Evolutionary conservation across 2,888 invertebrate genomes (phyloP).

Genomic region (Mechanitis mazaeus): DNA sequence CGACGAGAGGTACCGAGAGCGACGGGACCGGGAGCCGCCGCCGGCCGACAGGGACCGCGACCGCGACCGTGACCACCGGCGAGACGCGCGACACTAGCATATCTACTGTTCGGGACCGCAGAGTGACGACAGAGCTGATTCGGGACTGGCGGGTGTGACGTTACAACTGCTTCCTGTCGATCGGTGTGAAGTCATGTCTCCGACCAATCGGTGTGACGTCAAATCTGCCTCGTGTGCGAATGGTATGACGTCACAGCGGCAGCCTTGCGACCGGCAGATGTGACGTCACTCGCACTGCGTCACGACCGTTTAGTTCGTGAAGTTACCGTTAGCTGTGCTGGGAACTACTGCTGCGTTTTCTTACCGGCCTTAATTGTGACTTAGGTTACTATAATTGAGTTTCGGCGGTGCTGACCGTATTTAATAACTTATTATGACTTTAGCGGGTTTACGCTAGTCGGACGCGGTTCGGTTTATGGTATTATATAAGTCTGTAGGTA

Average conservation of each 20-base stretch:
- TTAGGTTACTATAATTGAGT: too few relatives aligned
- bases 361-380: too few relatives aligned
- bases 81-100: conserved; percentile 49
- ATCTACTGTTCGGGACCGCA: not conserved
- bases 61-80: conserved; percentile 62
- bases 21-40: conserved; percentile 79
- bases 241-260: not conserved
- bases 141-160: not conserved
- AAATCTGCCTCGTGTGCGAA: too few relatives aligned
- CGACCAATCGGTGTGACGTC: too few relatives aligned
- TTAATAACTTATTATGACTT: not conserved
- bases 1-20: conserved; percentile 88
- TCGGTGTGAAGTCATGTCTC: too few relatives aligned
- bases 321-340: too few relatives aligned
- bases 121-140: not conserved
- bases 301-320: too few relatives aligned
- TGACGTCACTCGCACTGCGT: not conserved
- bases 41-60: conserved; percentile 78
- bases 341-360: too few relatives aligned
- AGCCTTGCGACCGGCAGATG: too few relatives aligned
- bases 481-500: not conserved
- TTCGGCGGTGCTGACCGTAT: too few relatives aligned
- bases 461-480: not conserved
- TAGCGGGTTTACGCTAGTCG: not conserved
- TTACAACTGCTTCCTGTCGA: too few relatives aligned